Base-by-base conservation (phyloP, 64 coral and sea anemone species). In the Montipora capricornis region DNA sequence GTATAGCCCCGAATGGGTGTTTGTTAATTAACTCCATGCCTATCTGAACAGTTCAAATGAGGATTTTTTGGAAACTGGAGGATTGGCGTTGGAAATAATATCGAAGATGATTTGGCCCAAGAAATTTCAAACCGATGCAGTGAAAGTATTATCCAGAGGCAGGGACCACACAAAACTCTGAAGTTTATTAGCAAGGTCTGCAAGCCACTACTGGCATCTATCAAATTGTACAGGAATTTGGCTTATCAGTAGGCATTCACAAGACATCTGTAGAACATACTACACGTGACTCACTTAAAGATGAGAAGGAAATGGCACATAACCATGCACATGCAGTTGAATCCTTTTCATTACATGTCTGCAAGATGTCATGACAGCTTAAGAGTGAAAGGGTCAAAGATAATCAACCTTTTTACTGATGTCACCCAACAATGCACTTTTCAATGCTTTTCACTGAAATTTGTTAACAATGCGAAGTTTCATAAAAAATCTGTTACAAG, bases 1-100 rank as follows among this genome's bases (percentile, higher is more conserved):
- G 29, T 37, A 37, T 37, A 37, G 29, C 29, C 44, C 78, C 92
- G 55, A 79, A 89, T 51, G 94, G 89, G 75, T 96, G 29, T 37
- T 37, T 26, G 90, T 75, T 64, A 89, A 67, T 73, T 96, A 53
- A 96, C 84, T 69, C 79, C 71, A 89, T 78, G 90, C 20, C 86
- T 96, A 29, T 88, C 90, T 61, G 90, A 91, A 89, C 44, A 96
- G 78, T 96, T 96, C 80, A 96, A 96, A 86, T 91, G 77, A 67
- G 62, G 73, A 49, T 79, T 69, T 49, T 29, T 74, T 81, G 90
- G 84, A 17, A 93, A 93, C 82, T 87, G 82, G 91, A 78, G 82
- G 57, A 75, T 88, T 19, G 93, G 93, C 46, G 55, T 60, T 79
- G 88, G 93, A 51, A 76, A 79, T 2, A 95, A 95, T 44, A 90